phyloP scores from a whole-genome alignment of 2,888 invertebrate genomes.

The Subacronicta megacephala region DNA sequence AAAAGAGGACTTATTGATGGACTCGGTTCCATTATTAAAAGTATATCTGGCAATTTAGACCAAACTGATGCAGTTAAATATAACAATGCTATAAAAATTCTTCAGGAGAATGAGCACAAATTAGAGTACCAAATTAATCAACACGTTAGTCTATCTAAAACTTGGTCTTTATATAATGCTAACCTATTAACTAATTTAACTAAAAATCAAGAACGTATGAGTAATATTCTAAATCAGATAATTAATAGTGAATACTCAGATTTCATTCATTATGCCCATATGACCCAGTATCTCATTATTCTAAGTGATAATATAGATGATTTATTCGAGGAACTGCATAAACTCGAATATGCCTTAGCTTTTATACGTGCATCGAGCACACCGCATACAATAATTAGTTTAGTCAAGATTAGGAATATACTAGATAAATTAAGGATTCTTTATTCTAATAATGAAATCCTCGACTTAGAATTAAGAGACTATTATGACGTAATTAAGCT shows the following conservation, averaged over 20 bases:
- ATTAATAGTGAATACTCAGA: neutral
- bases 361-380: constrained; percentile 1
- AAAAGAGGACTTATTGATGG: constrained; percentile 3
- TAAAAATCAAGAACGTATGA: neutral
- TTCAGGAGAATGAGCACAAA: neutral
- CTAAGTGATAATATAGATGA: neutral
- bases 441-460: neutral
- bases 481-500: neutral
- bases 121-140: neutral
- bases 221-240: neutral
- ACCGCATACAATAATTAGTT: neutral
- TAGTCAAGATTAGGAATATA: neutral
- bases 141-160: neutral
- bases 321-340: neutral
- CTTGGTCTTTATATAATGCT: neutral
- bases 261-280: neutral
- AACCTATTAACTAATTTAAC: neutral
- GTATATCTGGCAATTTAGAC: neutral
- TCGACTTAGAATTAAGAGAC: neutral
- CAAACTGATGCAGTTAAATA: neutral
- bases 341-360: neutral
- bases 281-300: neutral
- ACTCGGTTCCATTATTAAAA: neutral
- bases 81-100: neutral
- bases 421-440: neutral